These are phyloP conservation scores for Eupithecia subumbrata DNA, from an alignment of 2,888 invertebrate genomes.

Conservation along the genomic window DNA sequence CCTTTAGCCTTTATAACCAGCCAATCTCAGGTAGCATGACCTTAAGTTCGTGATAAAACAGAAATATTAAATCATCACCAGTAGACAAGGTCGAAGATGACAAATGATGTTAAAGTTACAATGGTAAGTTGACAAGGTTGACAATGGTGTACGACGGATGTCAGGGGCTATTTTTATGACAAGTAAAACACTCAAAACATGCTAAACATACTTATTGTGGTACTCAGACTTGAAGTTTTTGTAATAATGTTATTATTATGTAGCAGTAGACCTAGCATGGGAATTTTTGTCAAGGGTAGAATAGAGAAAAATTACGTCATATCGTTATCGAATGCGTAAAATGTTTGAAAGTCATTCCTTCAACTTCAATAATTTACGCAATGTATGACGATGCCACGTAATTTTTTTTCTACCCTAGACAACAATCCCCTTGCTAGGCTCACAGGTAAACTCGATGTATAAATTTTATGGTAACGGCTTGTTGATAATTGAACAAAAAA, in stretches of 20 bases:
- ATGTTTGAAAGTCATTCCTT: too few species aligned
- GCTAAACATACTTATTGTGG: background rate
- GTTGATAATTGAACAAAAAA: background rate
- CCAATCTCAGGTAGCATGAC: background rate
- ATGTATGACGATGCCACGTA: too few species aligned
- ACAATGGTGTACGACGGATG: background rate
- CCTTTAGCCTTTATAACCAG: too few species aligned
- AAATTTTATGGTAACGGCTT: background rate
- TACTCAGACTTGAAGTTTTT: background rate
- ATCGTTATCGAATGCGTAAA: too few species aligned
- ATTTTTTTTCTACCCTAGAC: too few species aligned
- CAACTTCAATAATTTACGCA: too few species aligned
- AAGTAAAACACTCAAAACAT: conserved; percentile 1
- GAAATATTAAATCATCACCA: background rate
- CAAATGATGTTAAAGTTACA: conserved; percentile 8
- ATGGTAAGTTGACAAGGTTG: conserved; percentile 9
- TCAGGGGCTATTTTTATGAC: background rate
- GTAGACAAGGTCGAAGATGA: conserved; percentile 1
- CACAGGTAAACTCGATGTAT: too few species aligned
- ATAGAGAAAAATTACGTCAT: too few species aligned
- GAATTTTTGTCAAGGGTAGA: too few species aligned
- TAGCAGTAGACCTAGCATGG: too few species aligned
- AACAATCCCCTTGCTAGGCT: too few species aligned
- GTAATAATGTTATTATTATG: background rate
- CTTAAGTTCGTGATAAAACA: background rate